Evolutionary conservation across 64 coral and sea anemone species (phyloP).

Genomic region (Catalaphyllia jardinei): DNA sequence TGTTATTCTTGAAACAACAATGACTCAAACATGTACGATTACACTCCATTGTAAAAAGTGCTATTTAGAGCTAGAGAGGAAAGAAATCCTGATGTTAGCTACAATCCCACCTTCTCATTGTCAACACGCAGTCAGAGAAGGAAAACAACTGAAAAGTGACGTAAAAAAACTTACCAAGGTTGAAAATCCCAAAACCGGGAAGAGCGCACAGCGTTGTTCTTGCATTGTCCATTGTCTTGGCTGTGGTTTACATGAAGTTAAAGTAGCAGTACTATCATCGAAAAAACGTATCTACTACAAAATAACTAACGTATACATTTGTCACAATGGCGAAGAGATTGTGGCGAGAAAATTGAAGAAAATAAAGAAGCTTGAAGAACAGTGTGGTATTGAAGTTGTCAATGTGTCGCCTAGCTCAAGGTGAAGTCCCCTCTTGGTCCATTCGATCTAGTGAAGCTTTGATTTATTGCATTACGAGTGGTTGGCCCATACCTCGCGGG

Average conservation of each 20-base stretch:
- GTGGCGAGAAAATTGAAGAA: slow-evolving; percentile 58
- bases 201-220: slow-evolving; percentile 46
- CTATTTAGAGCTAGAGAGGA: slow-evolving; percentile 19
- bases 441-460: background rate
- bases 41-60: slow-evolving; percentile 34
- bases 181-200: slow-evolving; percentile 9
- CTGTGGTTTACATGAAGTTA: slow-evolving; percentile 34
- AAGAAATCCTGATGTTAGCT: slow-evolving; percentile 51
- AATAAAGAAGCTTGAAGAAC: slow-evolving; percentile 34
- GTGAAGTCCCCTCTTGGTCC: background rate
- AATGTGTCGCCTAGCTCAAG: background rate
- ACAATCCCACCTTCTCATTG: slow-evolving; percentile 43
- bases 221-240: slow-evolving; percentile 53
- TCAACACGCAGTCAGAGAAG: slow-evolving; percentile 53
- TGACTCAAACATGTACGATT: background rate
- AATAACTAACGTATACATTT: slow-evolving; percentile 52
- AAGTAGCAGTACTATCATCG: slow-evolving; percentile 22
- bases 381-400: slow-evolving; percentile 56
- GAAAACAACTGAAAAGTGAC: slow-evolving; percentile 4
- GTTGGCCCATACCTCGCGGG: slow-evolving; percentile 17
- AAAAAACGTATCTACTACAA: slow-evolving; percentile 63
- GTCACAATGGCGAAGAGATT: slow-evolving; percentile 27
- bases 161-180: slow-evolving; percentile 35
- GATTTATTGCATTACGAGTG: slow-evolving; percentile 71
- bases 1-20: background rate